Percentiles rank a stretch among this genome's conserved stretches.
phyloP scores from a whole-genome alignment of 2,797 vertebrate genomes.

The Xenopus petersii region DNA sequence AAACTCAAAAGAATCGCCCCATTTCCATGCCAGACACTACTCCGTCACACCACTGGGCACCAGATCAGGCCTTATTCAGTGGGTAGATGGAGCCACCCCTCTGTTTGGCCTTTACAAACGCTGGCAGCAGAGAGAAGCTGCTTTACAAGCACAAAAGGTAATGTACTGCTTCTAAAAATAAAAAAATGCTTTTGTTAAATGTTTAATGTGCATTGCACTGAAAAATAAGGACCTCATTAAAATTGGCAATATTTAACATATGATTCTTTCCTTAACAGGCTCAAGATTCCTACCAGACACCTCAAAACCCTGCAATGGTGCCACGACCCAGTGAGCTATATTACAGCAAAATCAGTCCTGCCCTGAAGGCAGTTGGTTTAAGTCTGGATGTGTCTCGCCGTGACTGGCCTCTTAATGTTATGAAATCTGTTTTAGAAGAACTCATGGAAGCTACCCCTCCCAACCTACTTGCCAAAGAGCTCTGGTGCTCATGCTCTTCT shows the following conservation, averaged over 20 bases:
- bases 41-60: conserved; percentile 94
- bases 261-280: conserved; percentile 61
- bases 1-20: conserved; percentile 91
- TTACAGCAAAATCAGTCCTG: conserved; percentile 94
- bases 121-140: conserved; percentile 94
- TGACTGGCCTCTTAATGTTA: conserved; percentile 93
- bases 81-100: conserved; percentile 96
- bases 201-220: no score
- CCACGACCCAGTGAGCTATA: conserved; percentile 96
- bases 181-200: no score
- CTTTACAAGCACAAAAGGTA: conserved; percentile 92
- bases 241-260: no score
- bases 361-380: conserved; percentile 88
- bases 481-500: conserved; percentile 96
- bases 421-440: conserved; percentile 93
- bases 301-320: conserved; percentile 86
- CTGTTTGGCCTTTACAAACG: conserved; percentile 96
- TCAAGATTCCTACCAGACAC: conserved; percentile 87
- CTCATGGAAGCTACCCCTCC: conserved; percentile 95
- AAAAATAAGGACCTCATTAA: no score
- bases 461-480: conserved; percentile 92
- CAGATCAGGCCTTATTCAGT: conserved; percentile 93
- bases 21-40: conserved; percentile 93
- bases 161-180: background rate
- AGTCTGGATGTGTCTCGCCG: conserved; percentile 90